phyloP scores from a whole-genome alignment of 2,888 invertebrate species.

The Stenchaetothrips biformis region DNA sequence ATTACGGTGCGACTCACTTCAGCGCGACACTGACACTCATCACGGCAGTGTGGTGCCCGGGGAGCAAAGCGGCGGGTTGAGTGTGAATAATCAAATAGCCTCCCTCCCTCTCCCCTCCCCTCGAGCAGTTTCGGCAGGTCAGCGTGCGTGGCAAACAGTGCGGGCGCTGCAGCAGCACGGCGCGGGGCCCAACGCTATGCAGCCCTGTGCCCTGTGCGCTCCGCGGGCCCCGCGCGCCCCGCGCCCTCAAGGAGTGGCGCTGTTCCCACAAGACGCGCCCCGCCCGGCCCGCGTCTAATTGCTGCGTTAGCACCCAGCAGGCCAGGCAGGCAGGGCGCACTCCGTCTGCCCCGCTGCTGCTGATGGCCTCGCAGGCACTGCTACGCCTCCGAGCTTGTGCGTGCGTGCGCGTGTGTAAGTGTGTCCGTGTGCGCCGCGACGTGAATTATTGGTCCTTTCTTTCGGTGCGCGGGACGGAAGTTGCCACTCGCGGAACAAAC shows the following conservation, averaged over 20 bases:
- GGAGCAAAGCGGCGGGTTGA: no score
- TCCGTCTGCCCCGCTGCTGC: background rate
- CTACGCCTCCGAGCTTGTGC: background rate
- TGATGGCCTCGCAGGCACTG: background rate
- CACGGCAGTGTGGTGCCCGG: no score
- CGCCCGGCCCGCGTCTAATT: background rate
- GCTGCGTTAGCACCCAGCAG: background rate
- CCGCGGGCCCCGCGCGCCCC: background rate
- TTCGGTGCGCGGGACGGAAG: background rate
- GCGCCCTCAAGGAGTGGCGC: background rate
- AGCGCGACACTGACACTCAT: no score
- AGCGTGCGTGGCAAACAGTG: no score
- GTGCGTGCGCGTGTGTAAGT: background rate
- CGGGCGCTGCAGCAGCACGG: no score
- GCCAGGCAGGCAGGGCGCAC: background rate
- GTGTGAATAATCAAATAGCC: background rate
- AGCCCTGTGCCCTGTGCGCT: background rate
- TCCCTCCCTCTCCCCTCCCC: background rate
- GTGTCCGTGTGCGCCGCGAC: background rate
- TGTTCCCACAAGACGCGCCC: background rate
- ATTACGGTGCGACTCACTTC: no score
- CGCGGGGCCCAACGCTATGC: no score
- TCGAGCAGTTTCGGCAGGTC: no score
- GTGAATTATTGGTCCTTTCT: background rate
- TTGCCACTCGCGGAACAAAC: background rate